phyloP scores from a whole-genome alignment of 2,113 vertebrate species.

The Ibidorhyncha struthersii region DNA sequence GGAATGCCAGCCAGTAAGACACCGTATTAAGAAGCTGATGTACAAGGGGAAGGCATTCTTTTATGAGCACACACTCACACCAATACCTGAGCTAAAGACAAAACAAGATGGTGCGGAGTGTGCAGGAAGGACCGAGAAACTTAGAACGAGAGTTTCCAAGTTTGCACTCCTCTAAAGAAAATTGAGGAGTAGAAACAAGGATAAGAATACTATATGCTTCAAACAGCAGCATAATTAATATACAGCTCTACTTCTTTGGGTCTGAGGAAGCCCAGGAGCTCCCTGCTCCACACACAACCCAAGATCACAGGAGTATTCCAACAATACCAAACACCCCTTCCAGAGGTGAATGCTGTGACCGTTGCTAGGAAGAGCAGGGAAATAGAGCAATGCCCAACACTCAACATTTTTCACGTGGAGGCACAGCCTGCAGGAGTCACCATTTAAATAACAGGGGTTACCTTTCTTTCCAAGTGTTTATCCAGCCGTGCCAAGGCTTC shows the following conservation, averaged over 20 bases:
- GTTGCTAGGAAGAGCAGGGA: not conserved
- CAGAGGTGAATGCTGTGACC: not conserved
- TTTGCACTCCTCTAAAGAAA: not conserved
- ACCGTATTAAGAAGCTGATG: not conserved
- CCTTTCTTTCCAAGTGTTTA: slow-evolving; percentile 95
- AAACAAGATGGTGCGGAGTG: not conserved
- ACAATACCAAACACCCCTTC: not conserved
- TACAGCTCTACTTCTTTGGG: not conserved
- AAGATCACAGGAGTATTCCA: not conserved
- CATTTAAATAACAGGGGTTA: slow-evolving; percentile 35
- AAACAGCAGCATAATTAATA: not conserved
- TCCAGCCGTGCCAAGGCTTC: slow-evolving; percentile 91
- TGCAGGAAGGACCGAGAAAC: not conserved
- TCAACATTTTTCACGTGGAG: not conserved
- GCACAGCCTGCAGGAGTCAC: not conserved
- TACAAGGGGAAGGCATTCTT: not conserved
- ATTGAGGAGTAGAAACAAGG: not conserved
- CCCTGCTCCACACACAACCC: not conserved
- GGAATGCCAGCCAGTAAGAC: not conserved
- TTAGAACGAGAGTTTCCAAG: not conserved
- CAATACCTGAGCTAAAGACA: not conserved
- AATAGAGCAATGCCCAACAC: not conserved
- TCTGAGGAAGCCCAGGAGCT: not conserved
- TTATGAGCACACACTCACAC: rapidly evolving
- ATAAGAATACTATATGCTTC: not conserved